Conservation (phyloP, 2,113 vertebrate species). For the Phyllostomus hastatus region DNA sequence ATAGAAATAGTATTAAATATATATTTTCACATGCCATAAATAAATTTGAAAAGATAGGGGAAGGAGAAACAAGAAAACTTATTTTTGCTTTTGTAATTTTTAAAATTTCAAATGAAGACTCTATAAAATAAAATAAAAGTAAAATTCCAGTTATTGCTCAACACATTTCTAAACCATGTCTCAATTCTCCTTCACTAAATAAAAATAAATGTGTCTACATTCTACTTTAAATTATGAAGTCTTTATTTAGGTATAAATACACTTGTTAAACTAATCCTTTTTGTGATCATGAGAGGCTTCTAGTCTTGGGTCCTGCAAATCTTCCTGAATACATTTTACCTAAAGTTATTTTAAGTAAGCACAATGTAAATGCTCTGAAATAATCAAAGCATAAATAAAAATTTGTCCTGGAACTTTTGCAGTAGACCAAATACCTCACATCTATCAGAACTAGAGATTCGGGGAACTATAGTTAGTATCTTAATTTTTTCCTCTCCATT, state of each 20-base stretch:
- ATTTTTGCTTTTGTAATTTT: not conserved
- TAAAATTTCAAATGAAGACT: not conserved
- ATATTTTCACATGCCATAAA: not conserved
- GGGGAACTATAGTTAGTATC: not conserved
- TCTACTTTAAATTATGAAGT: not conserved
- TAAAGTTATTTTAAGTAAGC: not conserved
- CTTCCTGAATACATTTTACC: not conserved
- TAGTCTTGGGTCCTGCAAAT: not conserved
- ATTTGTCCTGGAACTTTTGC: not conserved
- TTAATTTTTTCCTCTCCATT: conserved; percentile 12
- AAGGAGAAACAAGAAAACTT: not conserved
- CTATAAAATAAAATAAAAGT: not conserved
- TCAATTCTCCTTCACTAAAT: not conserved
- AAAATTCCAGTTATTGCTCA: not conserved
- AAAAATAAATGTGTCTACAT: not conserved
- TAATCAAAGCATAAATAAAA: not conserved
- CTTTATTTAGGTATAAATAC: not conserved
- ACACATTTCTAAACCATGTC: not conserved
- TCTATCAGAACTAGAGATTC: not conserved
- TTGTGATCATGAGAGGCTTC: not conserved
- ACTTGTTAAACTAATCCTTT: not conserved
- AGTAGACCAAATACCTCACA: not conserved
- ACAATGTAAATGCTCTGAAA: not conserved
- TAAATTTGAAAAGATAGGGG: not conserved
- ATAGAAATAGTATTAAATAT: not conserved